Base-by-base conservation (phyloP, 2,888 invertebrate species). In the Acrobasis suavella region DNA sequence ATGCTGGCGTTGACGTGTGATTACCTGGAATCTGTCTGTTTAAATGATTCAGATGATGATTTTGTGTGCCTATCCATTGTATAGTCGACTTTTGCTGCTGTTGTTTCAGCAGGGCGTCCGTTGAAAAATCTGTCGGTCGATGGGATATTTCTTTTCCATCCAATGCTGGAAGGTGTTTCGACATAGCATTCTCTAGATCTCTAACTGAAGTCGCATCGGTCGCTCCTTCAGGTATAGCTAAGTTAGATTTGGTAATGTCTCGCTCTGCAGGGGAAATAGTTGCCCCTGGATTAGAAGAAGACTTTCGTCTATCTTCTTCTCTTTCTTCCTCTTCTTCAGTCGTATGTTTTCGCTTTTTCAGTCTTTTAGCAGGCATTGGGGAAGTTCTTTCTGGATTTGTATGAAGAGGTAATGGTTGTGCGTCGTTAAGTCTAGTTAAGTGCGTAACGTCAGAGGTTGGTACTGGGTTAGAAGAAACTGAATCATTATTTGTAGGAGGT, bases 101-200 rank as follows among this genome's bases (percentile, higher is more conserved):
- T 71, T 97, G 96, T 78, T 97, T 97, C 54, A 97, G 87, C 50
- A 97, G 87, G 0, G 97, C 95, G 78, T 97, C 97, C 0, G 97
- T 96, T 71, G 97, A 97, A 80, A 97, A 97, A 80, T 97, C 97
- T 0, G 97, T 97, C 1, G 96, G 96, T 74, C 96, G 94, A 76
- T 96, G 95, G 0, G 94, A 87, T 59, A 93, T 88, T 76, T 93
- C 91, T 64, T 93, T 91, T 0, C 89, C 91, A 62, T 93, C 93
- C 70, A 94, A 86, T 55, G 94, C 91, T 3, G 97, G 97, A 64
- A 98, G 91, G 90, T 98, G 98, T 80, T 98, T 98, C 17, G 98
- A 98, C 98, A 98, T 98, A 55, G 97, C 98, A 79, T 98, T 97
- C 85, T 98, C 98, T 72, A 98, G 92, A 77, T 98, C 98, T 86